Base-by-base conservation (phyloP, 2,113 vertebrate species). In the Passer montanus region DNA sequence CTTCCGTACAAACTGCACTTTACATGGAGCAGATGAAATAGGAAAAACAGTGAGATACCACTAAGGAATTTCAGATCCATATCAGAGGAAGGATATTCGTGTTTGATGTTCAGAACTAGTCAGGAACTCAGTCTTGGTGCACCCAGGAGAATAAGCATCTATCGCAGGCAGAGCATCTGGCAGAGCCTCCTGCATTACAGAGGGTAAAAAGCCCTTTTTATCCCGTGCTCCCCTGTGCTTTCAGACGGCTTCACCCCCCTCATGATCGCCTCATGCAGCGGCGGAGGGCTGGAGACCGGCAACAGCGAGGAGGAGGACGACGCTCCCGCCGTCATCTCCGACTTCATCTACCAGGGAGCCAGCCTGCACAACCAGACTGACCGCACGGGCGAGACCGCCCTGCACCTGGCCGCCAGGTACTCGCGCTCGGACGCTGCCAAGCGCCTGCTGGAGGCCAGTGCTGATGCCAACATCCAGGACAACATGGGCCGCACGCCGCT, bases 231-330 rank as follows among this genome's bases (percentile, higher is more conserved):
- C 64, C 74, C 44, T 43, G 43, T 35, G 47, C 72, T 35, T 87
- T 31, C 96, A 99, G 99, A 99, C 8, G 99, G 99, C 84, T 99
- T 99, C 97, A 99, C 99, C 1, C 99, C 99, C 0, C 98, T 99
- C 41, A 99, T 99, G 99, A 99, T 99, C 13, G 99, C 99, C 30
- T 99, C 99, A 6, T 99, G 99, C 98, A 99, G 99, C 0, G 99
- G 99, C 5, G 99, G 99, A 53, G 99, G 99, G 60, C 97, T 99
- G 68, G 99, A 99, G 95, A 99, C 99, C 0, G 99, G 99, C 84
- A 99, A 99, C 85, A 99, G 99, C 0, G 99, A 99, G 90, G 99
- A 99, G 78, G 99, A 99, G 43, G 99, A 99, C 26, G 99, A 99
- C 2, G 98, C 99, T 1, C 99, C 99, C 0, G 99, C 99, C 0